Percentiles rank a stretch among this genome's conserved stretches.
phyloP scores from a whole-genome alignment of 35 echinoderm and acorn worm species.

The Nesometra sesokonis region DNA sequence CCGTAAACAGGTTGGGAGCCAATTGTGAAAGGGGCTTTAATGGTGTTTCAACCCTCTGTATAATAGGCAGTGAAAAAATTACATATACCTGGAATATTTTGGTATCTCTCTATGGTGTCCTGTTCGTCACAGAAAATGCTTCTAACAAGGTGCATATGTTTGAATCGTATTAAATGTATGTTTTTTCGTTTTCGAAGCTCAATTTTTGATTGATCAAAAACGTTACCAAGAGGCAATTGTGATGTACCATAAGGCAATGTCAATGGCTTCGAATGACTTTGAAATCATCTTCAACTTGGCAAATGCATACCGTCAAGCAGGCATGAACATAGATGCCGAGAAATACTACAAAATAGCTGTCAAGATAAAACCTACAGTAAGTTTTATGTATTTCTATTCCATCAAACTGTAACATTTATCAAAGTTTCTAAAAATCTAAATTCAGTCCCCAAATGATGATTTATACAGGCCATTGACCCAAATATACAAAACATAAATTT shows the following conservation, averaged over 20 bases:
- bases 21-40: no score
- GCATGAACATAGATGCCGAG: conserved; percentile 61
- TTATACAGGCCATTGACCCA: no score
- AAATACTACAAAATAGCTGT: conserved; percentile 70
- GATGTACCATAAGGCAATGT: conserved; percentile 46
- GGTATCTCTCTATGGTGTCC: neutral
- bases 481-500: no score
- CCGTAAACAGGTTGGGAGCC: no score
- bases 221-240: conserved; percentile 38
- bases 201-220: conserved; percentile 57
- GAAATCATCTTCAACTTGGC: conserved; percentile 92
- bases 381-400: no score
- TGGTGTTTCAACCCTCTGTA: neutral
- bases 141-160: no score
- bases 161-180: no score
- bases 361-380: conserved; percentile 72
- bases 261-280: conserved; percentile 64
- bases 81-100: neutral
- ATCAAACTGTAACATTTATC: no score
- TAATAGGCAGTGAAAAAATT: neutral
- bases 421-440: no score
- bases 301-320: conserved; percentile 72
- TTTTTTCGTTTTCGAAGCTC: conserved; percentile 40
- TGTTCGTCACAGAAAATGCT: no score
- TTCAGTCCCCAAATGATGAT: no score